Evolutionary conservation across 1,140 invertebrate genomes (phyloP), one percentile per base, ranked within the genome.

Genomic region (Trichogramma pretiosum): DNA sequence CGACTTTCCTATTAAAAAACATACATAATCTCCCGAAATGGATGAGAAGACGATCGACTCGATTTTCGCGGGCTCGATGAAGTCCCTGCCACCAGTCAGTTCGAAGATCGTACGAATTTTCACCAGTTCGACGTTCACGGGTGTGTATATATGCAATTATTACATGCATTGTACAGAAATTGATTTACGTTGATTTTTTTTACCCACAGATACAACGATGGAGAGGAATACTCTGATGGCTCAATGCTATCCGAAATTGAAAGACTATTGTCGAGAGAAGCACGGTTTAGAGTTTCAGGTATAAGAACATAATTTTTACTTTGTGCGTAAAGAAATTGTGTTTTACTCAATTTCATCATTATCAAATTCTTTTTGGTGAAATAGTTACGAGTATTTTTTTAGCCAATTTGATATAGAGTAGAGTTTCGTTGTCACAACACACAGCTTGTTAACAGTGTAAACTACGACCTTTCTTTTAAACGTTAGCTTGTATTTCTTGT

Each of bases 211-310:
- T 67, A 98, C 94, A 5, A 91, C 91, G 3, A 86, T 97, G 80
- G 95, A 99, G 68, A 77, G 95, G 57, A 98, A 98, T 71, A 95
- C 93, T 0, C 62, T 98, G 13, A 99, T 99, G 94, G 93, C 95
- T 26, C 92, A 97, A 68, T 95, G 94, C 48, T 99, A 98, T 70
- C 94, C 95, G 0, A 85, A 86, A 64, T 78, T 99, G 34, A 98
- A 99, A 64, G 93, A 97, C 62, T 98, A 93, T 67, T 98, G 95
- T 62, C 70, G 94, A 50, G 93, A 98, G 67, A 94, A 93, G 62
- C 93, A 98, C 58, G 94, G 95, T 1, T 72, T 98, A n/a, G 95
- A 98, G 65, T 98, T 98, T 78, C 95, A 98, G 80, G 93, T 93
- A n/a, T n/a, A n/a, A n/a, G n/a, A n/a, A n/a, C n/a, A n/a, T n/a